Percentiles rank a stretch among this genome's conserved stretches.
phyloP scores from a whole-genome alignment of 2,113 vertebrate genomes.

The Festucalex cinctus region DNA sequence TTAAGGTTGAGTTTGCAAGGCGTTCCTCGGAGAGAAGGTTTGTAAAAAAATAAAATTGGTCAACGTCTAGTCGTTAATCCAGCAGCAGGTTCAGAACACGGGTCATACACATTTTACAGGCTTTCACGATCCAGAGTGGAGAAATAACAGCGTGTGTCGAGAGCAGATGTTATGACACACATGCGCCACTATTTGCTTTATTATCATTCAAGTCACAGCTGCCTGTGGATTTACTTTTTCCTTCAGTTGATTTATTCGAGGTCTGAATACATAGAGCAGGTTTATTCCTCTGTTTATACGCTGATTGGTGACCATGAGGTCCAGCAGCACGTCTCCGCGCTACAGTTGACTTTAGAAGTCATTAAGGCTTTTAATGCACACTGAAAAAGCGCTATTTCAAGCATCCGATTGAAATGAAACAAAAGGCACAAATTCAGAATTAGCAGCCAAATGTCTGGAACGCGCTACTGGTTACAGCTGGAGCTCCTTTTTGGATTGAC shows the following conservation, averaged over 20 bases:
- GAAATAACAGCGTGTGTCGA: conserved; percentile 31
- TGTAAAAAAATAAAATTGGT: conserved; percentile 43
- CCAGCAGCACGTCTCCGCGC: conserved; percentile 26
- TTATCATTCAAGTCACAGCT: conserved; percentile 47
- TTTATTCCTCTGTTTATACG: conserved; percentile 27
- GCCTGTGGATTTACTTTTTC: conserved; percentile 36
- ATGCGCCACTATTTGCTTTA: conserved; percentile 30
- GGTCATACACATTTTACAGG: conserved; percentile 42
- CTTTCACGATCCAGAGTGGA: conserved; percentile 42
- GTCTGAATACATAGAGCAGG: conserved; percentile 20
- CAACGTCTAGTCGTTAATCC: conserved; percentile 53
- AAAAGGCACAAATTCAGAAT: conserved; percentile 43
- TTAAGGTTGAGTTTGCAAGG: conserved; percentile 68
- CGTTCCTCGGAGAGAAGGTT: conserved; percentile 43
- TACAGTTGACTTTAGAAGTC: conserved; percentile 34
- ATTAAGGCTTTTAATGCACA: conserved; percentile 42
- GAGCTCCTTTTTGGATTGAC: conserved; percentile 17
- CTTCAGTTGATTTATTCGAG: conserved; percentile 43
- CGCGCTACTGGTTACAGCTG: conserved; percentile 16
- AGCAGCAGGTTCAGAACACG: conserved; percentile 51
- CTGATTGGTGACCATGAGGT: conserved; percentile 17
- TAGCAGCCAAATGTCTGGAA: conserved; percentile 20
- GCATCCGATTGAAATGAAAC: conserved; percentile 30
- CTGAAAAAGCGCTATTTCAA: conserved; percentile 31
- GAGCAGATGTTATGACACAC: conserved; percentile 51